phyloP scores from a whole-genome alignment of 2,888 invertebrate genomes.

The Cephus sareptanus region DNA sequence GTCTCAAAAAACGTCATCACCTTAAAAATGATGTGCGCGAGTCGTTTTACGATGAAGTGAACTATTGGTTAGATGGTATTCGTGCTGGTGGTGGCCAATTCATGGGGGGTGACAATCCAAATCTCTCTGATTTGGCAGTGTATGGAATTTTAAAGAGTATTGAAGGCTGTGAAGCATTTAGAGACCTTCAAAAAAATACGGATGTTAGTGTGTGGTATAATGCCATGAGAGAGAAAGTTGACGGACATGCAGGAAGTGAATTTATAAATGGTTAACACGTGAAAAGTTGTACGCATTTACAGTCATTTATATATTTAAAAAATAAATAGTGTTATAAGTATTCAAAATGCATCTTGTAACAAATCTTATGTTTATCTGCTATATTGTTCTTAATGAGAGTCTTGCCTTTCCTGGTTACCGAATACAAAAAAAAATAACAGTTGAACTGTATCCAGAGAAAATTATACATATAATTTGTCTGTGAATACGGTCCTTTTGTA shows the following conservation, averaged over 20 bases:
- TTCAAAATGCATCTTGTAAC: background rate
- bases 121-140: constrained; percentile 92
- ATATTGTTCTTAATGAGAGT: background rate
- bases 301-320: constrained; percentile 26
- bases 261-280: constrained; percentile 15
- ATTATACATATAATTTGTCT: constrained; percentile 13
- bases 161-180: constrained; percentile 91
- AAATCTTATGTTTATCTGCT: background rate
- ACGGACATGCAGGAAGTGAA: constrained; percentile 70
- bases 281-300: background rate
- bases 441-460: constrained; percentile 17
- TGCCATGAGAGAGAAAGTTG: constrained; percentile 75
- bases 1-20: constrained; percentile 85
- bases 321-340: constrained; percentile 12
- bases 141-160: constrained; percentile 92
- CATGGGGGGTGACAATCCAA: constrained; percentile 88
- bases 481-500: constrained; percentile 14
- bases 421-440: background rate
- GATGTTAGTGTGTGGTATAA: constrained; percentile 84
- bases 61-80: constrained; percentile 81
- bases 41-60: constrained; percentile 90
- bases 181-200: constrained; percentile 81
- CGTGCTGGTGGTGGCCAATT: constrained; percentile 78
- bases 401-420: background rate
- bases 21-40: constrained; percentile 89